phyloP scores from a whole-genome alignment of 2,888 invertebrate species.

The Gymnocheta viridis region DNA sequence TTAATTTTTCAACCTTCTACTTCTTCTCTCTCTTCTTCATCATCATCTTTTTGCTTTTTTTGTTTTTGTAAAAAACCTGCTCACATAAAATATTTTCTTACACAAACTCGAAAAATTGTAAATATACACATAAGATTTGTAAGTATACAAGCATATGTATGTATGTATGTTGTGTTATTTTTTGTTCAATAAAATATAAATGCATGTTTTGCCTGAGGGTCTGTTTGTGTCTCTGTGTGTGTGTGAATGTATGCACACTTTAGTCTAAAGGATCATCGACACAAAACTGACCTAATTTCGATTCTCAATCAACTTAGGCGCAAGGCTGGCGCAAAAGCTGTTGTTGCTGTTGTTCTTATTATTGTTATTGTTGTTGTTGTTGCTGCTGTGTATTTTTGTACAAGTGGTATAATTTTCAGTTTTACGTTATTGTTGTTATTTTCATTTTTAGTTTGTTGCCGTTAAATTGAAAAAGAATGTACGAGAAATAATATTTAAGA shows the following conservation, averaged over 20 bases:
- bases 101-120: too few species aligned
- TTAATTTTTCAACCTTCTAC: constrained; percentile 37
- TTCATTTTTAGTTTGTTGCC: constrained; percentile 45
- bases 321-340: constrained; percentile 67
- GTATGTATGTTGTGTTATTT: constrained; percentile 43
- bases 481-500: constrained; percentile 4
- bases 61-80: not conserved
- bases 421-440: constrained; percentile 14
- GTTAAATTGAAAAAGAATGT: constrained; percentile 22
- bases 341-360: constrained; percentile 29
- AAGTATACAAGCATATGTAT: constrained; percentile 43
- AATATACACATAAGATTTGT: constrained; percentile 8
- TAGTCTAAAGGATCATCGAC: constrained; percentile 82
- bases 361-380: constrained; percentile 13
- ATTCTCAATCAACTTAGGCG: constrained; percentile 78
- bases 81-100: not conserved
- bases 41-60: constrained; percentile 5
- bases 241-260: constrained; percentile 58
- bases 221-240: too few species aligned
- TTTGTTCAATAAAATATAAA: constrained; percentile 36
- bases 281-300: constrained; percentile 82
- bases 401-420: constrained; percentile 34
- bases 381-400: not conserved
- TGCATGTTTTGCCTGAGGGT: too few species aligned
- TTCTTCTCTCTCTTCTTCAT: not conserved